Evolutionary conservation across 2,113 vertebrate genomes (phyloP).

Genomic region (Cyphomyrus plagiostoma): DNA sequence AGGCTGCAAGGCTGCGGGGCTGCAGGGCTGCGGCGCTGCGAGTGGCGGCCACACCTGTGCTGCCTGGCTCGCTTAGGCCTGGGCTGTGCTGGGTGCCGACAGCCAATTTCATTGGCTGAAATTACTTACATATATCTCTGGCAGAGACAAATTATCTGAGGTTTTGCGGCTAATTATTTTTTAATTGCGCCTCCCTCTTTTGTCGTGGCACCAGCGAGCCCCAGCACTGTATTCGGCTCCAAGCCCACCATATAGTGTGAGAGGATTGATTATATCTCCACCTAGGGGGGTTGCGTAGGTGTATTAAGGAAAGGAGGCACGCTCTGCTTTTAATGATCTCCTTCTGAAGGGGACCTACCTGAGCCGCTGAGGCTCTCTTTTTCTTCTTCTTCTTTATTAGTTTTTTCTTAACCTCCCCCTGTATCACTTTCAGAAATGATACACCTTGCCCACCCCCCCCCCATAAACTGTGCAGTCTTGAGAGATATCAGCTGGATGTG

Average conservation of each 20-base stretch:
- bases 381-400: background rate
- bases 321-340: conserved; percentile 7
- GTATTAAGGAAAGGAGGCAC: conserved; percentile 3
- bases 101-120: conserved; percentile 35
- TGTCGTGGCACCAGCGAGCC: conserved; percentile 41
- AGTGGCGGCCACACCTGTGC: background rate
- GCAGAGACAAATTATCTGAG: conserved; percentile 39
- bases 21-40: background rate
- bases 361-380: background rate
- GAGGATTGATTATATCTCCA: conserved; percentile 59
- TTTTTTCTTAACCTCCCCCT: background rate
- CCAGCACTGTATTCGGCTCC: conserved; percentile 45
- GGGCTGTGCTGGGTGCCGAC: conserved; percentile 3
- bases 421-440: conserved; percentile 28
- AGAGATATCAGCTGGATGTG: conserved; percentile 39
- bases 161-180: conserved; percentile 51
- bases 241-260: conserved; percentile 44
- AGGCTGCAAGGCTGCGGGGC: background rate
- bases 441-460: conserved; percentile 31
- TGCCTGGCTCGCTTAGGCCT: background rate
- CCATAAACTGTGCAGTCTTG: conserved; percentile 37
- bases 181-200: conserved; percentile 52
- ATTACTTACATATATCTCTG: conserved; percentile 47
- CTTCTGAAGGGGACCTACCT: background rate
- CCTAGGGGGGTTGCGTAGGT: conserved; percentile 28